Evolutionary conservation across 2,113 vertebrate genomes (phyloP).

Genomic region (Rhadina sibilatrix): DNA sequence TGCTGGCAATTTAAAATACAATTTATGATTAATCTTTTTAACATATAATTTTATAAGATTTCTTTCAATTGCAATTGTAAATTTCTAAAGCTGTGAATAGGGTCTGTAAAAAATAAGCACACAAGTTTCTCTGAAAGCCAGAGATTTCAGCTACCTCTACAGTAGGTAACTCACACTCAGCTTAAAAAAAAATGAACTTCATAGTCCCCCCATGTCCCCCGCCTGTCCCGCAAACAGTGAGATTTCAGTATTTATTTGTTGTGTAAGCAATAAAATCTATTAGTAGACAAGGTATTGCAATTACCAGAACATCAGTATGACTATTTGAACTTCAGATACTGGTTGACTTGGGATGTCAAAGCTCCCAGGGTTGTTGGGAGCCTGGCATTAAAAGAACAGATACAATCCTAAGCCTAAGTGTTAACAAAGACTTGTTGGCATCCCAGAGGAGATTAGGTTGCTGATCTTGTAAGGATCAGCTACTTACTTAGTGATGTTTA

Average conservation of each 20-base stretch:
- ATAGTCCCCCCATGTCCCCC: background rate
- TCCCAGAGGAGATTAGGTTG: conserved; percentile 83
- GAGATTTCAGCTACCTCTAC: background rate
- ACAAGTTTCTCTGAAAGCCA: background rate
- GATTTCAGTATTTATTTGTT: background rate
- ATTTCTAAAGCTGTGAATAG: background rate
- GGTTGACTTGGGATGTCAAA: conserved; percentile 16
- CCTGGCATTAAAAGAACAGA: conserved; percentile 31
- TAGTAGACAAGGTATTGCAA: background rate
- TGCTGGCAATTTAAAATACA: background rate
- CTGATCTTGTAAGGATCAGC: conserved; percentile 82
- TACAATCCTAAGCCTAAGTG: conserved; percentile 49
- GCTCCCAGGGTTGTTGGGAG: background rate
- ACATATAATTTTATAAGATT: background rate
- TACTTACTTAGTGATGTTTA: conserved; percentile 76
- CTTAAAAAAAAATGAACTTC: background rate
- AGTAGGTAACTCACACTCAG: background rate
- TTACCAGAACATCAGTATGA: background rate
- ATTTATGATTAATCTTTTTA: conserved; percentile 13
- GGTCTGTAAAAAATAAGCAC: background rate
- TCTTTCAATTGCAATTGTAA: background rate
- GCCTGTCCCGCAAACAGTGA: rapidly evolving
- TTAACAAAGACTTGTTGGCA: conserved; percentile 75
- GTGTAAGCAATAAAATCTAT: conserved; percentile 18
- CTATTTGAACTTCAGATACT: background rate